Evolutionary conservation across 92 coral and sea anemone species (phyloP), one percentile per base, ranked within the genome.

Genomic region (Porites lobata): DNA sequence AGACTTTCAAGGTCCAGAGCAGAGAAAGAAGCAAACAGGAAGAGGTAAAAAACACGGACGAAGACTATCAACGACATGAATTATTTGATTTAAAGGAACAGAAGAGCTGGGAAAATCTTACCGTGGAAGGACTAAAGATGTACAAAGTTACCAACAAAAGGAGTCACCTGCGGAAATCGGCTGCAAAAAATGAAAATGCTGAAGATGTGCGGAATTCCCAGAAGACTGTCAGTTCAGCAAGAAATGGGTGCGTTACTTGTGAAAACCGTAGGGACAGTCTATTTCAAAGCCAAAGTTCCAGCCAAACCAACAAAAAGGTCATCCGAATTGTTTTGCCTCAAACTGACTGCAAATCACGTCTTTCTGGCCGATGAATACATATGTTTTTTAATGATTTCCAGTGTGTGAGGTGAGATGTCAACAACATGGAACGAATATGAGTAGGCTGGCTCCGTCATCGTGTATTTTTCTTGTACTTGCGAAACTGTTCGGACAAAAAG

Each of bases 211-310:
- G 24, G 8, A 61, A 50, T 59, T 61, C 51, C 1, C 24, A 10
- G 8, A 58, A 47, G 2, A 0, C 8, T 52, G 7, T 18, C 47
- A 38, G 47, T 6, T 72, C 87, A 58, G 79, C 80, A 9, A 57
- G 87, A 72, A 72, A 24, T 61, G 86, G 86, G 29, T 83, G 87
- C 72, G 26, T 11, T 9, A 52, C 64, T 72, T 72, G 87, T 83
- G 72, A 43, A 47, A 63, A 61, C 24, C 69, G 66, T 4, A 61
- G 19, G 43, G 56, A 38, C 1, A 56, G 74, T 70, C 14, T 47
- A 7, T 22, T 13, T 56, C 57, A 72, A 72, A 72, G 50, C n/a
- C 58, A 47, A 72, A 50, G 62, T 22, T n/a, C 4, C 18, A 69
- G 59, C 18, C 13, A 67, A 5, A 17, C 66, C 13, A 72, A 72